Conservation (phyloP, 2,113 vertebrate species). For the Solenodon paradoxus region DNA sequence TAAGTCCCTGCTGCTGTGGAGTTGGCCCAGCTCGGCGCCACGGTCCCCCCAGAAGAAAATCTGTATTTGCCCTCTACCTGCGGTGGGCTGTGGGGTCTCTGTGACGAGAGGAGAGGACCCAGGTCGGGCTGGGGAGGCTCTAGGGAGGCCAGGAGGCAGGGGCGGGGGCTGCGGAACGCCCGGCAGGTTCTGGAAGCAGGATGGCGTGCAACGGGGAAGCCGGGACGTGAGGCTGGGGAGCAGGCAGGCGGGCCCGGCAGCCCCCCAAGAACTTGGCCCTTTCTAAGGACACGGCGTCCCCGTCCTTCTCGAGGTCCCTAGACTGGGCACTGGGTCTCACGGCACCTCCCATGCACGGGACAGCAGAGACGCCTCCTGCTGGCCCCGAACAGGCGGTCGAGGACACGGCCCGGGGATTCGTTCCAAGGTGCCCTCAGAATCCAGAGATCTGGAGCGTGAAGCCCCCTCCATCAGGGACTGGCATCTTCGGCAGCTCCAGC, state of each 20-base stretch:
- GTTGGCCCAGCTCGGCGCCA: background rate
- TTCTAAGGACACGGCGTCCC: background rate
- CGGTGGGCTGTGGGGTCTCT: background rate
- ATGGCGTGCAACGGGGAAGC: background rate
- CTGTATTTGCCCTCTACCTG: background rate
- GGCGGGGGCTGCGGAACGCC: no score
- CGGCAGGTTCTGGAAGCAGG: background rate
- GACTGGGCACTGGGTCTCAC: rapidly evolving
- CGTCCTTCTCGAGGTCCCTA: background rate
- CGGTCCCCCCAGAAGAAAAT: background rate
- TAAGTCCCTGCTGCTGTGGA: rapidly evolving
- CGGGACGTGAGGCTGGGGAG: background rate
- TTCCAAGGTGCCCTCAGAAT: background rate
- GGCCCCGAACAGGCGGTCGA: background rate
- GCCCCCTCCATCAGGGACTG: background rate
- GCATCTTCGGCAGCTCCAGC: background rate
- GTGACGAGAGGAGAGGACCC: background rate
- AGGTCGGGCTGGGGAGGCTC: background rate
- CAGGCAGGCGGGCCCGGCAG: rapidly evolving
- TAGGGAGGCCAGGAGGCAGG: background rate
- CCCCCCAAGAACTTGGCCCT: no score
- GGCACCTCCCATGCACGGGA: no score
- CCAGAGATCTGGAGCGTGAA: rapidly evolving
- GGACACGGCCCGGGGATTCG: background rate
- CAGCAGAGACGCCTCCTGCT: rapidly evolving